Evolutionary conservation across 1,140 invertebrate genomes (phyloP).

Genomic region (Littorina saxatilis): DNA sequence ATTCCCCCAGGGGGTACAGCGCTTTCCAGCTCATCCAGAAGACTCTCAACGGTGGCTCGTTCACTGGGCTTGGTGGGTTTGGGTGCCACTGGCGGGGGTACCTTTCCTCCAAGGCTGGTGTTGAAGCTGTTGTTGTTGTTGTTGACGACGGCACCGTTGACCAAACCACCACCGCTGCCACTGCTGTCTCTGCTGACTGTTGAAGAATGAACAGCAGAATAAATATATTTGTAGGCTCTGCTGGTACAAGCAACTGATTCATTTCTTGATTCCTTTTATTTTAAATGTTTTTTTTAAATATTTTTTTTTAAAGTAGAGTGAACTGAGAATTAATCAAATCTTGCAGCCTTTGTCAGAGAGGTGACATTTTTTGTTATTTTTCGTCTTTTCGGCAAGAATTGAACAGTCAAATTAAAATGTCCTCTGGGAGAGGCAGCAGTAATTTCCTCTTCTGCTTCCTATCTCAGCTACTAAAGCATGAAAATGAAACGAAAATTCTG

Average conservation of each 20-base stretch:
- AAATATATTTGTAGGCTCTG: too few species aligned
- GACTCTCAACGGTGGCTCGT: slow-evolving; percentile 85
- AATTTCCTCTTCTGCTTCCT: too few species aligned
- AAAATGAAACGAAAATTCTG: too few species aligned
- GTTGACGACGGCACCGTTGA: slow-evolving; percentile 36
- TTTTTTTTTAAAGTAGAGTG: too few species aligned
- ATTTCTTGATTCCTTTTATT: not conserved
- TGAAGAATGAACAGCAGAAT: not conserved
- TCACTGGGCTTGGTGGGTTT: slow-evolving; percentile 57
- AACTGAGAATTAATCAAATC: too few species aligned
- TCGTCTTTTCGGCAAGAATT: too few species aligned
- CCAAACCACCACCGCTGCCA: slow-evolving; percentile 20
- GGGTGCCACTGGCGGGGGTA: slow-evolving; percentile 65
- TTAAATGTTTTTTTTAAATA: too few species aligned
- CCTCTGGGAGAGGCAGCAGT: too few species aligned
- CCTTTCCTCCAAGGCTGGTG: slow-evolving; percentile 27
- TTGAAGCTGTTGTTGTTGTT: slow-evolving; percentile 13
- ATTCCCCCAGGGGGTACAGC: slow-evolving; percentile 59
- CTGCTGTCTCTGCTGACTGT: not conserved
- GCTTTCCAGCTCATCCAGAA: slow-evolving; percentile 86
- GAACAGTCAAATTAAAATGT: too few species aligned
- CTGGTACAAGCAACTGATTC: not conserved
- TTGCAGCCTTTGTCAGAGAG: too few species aligned
- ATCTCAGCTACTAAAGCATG: too few species aligned
- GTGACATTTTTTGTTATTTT: too few species aligned